These are phyloP conservation scores for Lydus trimaculatus DNA, from an alignment of 2,888 invertebrate species.

Conservation along the genomic window DNA sequence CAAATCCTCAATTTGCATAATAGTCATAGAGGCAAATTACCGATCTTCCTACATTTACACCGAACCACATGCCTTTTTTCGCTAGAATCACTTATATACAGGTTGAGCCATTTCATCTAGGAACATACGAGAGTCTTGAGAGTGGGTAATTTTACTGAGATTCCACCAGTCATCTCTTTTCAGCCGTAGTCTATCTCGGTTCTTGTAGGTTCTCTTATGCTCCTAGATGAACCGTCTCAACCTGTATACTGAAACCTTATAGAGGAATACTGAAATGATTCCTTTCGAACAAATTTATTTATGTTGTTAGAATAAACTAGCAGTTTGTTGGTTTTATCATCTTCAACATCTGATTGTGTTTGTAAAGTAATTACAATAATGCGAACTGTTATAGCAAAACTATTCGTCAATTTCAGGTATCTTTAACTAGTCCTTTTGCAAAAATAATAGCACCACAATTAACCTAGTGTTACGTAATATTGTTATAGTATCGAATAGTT, in stretches of 20 bases:
- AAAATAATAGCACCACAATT: background rate
- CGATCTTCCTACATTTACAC: background rate
- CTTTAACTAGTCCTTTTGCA: background rate
- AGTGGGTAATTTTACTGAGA: no score
- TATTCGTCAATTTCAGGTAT: background rate
- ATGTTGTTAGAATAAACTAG: background rate
- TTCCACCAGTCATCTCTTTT: no score
- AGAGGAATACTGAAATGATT: background rate
- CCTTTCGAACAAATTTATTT: background rate
- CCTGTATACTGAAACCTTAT: background rate
- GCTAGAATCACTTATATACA: no score
- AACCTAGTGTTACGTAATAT: background rate
- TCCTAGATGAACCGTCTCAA: no score
- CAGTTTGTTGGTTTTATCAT: background rate
- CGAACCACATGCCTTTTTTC: no score
- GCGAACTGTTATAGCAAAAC: no score
- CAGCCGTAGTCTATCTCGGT: no score
- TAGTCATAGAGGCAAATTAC: background rate
- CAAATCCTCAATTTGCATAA: conserved; percentile 6
- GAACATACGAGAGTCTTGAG: no score
- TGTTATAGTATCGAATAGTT: background rate
- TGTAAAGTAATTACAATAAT: background rate
- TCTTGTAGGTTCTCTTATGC: no score
- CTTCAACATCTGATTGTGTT: background rate
- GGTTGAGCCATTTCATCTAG: no score